Base-by-base conservation (phyloP, 1,140 invertebrate species). In the Fopius arisanus region DNA sequence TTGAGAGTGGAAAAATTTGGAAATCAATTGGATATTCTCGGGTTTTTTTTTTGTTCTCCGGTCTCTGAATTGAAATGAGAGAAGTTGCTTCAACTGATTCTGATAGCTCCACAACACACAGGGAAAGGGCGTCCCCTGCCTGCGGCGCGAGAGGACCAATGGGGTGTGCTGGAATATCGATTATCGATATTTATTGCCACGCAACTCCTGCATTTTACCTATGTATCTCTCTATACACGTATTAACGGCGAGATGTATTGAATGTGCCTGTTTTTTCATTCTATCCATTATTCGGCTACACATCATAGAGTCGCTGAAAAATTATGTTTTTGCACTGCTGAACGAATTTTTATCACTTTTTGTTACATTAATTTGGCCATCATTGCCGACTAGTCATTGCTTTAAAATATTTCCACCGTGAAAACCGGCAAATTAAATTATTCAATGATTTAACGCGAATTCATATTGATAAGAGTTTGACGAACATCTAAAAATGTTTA, bases 131-230 rank as follows among this genome's bases (percentile, higher is more conserved):
- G 19, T 59, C 26, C 65, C 37, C 62, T 75, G 63, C 76, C 74
- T 75, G 75, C 69, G 67, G 63, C 74, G 72, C 73, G 65, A 31
- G 68, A 70, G 59, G 72, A 77, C 77, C 72, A 77, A 82, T 78
- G 72, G 79, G 74, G 77, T 76, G 74, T 78, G 77, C 75, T 67
- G 70, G 75, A 74, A 73, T 82, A 82, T 82, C 80, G 81, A 82
- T 82, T 81, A 81, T 78, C 81, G 78, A 83, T 83, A 83, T 82
- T 83, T 83, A 83, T 83, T 83, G 79, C 80, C 78, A 78, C 75
- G 76, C 78, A 80, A 79, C 79, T 78, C 72, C 79, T n/a, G 66
- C 72, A 76, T 75, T 48, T 80, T 78, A 72, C 69, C 80, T 82
- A 80, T 80, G 78, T 76, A 78, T 79, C 37, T 65, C 43, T 54